phyloP scores from a whole-genome alignment of 2,888 invertebrate species.

The Ormyrus thymus region DNA sequence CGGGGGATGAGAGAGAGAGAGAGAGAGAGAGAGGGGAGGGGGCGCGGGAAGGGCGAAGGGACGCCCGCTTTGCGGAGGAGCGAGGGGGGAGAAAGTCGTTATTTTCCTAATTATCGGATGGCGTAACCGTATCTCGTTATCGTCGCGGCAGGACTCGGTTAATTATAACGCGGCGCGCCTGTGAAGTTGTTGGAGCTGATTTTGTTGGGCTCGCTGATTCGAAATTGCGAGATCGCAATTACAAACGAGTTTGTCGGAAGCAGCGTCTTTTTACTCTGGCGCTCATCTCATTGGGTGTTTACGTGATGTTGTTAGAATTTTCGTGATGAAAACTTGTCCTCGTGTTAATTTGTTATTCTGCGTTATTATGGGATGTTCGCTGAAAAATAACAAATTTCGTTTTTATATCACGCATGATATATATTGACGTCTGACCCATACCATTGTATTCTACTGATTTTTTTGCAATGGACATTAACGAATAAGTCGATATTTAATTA shows the following conservation, averaged over 20 bases:
- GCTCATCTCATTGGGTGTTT: too few relatives aligned
- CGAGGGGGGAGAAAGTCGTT: slow-evolving; percentile 4
- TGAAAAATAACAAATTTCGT: too few relatives aligned
- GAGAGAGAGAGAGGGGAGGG: background rate
- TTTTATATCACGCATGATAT: too few relatives aligned
- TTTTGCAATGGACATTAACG: too few relatives aligned
- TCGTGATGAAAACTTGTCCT: too few relatives aligned
- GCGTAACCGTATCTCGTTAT: slow-evolving; percentile 46
- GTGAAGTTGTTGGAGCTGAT: slow-evolving; percentile 38
- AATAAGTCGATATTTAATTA: too few relatives aligned
- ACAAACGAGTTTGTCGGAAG: background rate
- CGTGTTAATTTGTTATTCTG: too few relatives aligned
- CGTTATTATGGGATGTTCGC: too few relatives aligned
- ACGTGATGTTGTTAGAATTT: too few relatives aligned
- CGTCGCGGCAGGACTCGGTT: slow-evolving; percentile 13
- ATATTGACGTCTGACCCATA: too few relatives aligned
- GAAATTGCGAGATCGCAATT: slow-evolving; percentile 22
- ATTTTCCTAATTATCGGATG: slow-evolving; percentile 51
- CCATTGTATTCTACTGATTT: too few relatives aligned
- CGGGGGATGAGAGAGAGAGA: background rate
- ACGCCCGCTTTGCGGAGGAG: background rate
- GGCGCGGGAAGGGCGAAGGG: background rate
- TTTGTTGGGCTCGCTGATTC: slow-evolving; percentile 6
- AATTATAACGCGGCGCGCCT: slow-evolving; percentile 38
- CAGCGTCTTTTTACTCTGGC: too few relatives aligned